A percentile compares a stretch with the other conserved stretches of the same genome.
Conservation (phyloP, 2,888 invertebrate species). For the Saturnia pavonia region DNA sequence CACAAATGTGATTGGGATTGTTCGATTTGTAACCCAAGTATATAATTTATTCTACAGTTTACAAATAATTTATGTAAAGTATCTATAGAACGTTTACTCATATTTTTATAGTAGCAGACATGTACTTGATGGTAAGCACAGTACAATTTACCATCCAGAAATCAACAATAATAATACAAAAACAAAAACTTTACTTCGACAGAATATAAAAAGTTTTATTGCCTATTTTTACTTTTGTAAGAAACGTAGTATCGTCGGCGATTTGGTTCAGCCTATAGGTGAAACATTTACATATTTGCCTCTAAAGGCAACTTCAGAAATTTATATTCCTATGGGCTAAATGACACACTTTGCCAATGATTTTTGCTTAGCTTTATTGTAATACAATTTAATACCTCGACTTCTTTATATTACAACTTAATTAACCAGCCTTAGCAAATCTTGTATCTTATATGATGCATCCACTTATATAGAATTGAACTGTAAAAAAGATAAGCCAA, state of each 20-base stretch:
- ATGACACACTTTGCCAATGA: neutral
- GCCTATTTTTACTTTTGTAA: neutral
- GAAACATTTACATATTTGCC: neutral
- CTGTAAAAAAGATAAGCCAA: constrained; percentile 61
- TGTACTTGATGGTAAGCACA: too few species aligned
- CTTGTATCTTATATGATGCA: constrained; percentile 21
- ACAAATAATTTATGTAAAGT: constrained; percentile 4
- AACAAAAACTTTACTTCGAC: neutral
- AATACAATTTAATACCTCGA: neutral
- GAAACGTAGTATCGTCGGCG: neutral
- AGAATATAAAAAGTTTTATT: neutral
- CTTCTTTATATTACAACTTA: neutral
- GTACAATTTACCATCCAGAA: too few species aligned
- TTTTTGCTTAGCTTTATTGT: neutral
- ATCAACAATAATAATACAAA: neutral
- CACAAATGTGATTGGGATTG: neutral
- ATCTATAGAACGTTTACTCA: neutral
- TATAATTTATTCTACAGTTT: constrained; percentile 6
- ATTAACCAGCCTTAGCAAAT: constrained; percentile 9
- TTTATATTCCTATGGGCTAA: neutral
- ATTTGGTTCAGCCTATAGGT: neutral
- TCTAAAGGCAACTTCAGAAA: neutral
- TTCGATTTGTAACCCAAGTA: neutral
- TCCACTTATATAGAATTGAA: constrained; percentile 45
- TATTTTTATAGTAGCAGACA: neutral